Evolutionary conservation across 2,888 invertebrate genomes (phyloP).

Genomic region (Hypomecis atomaria): DNA sequence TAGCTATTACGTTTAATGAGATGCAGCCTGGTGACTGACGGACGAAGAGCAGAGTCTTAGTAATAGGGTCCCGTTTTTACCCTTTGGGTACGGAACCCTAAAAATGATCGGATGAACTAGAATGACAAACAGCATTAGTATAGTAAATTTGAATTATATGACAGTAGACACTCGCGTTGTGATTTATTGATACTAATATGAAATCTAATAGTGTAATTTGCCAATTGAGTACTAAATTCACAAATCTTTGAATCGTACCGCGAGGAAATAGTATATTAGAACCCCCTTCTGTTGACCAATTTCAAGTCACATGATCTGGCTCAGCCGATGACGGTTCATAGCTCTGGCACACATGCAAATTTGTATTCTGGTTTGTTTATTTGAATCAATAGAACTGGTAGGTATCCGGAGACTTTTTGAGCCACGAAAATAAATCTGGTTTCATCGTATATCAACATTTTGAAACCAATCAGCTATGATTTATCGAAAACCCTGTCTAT

Average conservation of each 20-base stretch:
- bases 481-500: background rate
- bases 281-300: slow-evolving; percentile 41
- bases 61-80: too few species aligned
- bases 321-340: slow-evolving; percentile 27
- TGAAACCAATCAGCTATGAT: background rate
- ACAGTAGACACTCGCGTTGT: background rate
- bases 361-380: slow-evolving; percentile 41
- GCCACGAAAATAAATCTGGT: background rate
- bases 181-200: background rate
- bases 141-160: too few species aligned
- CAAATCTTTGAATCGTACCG: slow-evolving; percentile 39
- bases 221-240: slow-evolving; percentile 26
- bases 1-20: too few species aligned
- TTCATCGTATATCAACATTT: background rate
- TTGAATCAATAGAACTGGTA: slow-evolving; percentile 4
- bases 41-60: too few species aligned
- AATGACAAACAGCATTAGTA: too few species aligned
- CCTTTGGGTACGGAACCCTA: too few species aligned
- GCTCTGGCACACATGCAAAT: slow-evolving; percentile 40
- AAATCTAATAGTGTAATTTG: slow-evolving; percentile 11
- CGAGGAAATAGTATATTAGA: slow-evolving; percentile 48
- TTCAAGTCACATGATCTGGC: slow-evolving; percentile 49
- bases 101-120: too few species aligned
- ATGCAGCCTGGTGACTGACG: too few species aligned
- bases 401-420: background rate